Percentiles rank a stretch among this genome's conserved stretches.
Evolutionary conservation across 1,140 invertebrate species (phyloP).

Genomic region (Drosophila sucinea): DNA sequence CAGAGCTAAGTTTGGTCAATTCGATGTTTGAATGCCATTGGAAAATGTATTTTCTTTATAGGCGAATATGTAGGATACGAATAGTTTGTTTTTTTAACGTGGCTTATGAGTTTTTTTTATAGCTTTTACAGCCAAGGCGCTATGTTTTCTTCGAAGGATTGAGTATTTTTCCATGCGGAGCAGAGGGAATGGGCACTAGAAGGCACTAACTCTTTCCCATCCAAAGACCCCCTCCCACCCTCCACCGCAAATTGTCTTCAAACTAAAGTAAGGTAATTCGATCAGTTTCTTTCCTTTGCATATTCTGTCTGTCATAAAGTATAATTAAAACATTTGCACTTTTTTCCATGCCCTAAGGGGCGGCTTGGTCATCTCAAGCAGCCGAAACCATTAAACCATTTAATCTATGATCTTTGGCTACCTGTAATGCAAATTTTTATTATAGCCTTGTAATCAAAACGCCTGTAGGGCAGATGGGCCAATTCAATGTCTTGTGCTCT

Average conservation of each 20-base stretch:
- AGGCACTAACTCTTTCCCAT: no score
- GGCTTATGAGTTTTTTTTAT: no score
- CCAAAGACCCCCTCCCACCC: no score
- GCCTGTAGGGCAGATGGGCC: slow-evolving; percentile 33
- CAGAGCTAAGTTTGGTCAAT: no score
- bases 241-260: background rate
- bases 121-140: no score
- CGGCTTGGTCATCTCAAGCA: slow-evolving; percentile 16
- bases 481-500: slow-evolving; percentile 59
- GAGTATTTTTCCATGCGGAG: no score
- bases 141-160: no score
- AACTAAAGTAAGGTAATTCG: background rate
- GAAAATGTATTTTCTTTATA: no score
- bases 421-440: slow-evolving; percentile 38
- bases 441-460: slow-evolving; percentile 46
- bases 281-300: background rate
- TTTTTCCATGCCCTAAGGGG: slow-evolving; percentile 4
- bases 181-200: no score
- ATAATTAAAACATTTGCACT: slow-evolving; percentile 65
- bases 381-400: slow-evolving; percentile 32
- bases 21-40: no score
- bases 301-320: slow-evolving; percentile 30
- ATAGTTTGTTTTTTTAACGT: no score
- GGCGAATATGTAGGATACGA: no score
- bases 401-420: slow-evolving; percentile 35